Evolutionary conservation across 2,888 invertebrate genomes (phyloP).

Genomic region (Heliconius hortense): DNA sequence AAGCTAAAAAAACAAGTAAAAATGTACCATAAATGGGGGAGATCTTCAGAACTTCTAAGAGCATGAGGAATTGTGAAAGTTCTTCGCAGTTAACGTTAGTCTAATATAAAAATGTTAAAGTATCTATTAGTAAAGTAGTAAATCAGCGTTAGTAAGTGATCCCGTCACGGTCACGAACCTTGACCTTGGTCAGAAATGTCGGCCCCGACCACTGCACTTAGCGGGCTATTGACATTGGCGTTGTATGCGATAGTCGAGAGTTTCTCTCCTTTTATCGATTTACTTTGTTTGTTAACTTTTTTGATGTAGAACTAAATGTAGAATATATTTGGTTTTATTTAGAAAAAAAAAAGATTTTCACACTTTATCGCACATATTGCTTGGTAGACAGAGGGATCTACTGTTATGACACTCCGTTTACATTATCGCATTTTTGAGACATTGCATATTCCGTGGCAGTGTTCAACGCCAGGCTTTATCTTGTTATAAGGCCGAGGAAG

Average conservation of each 20-base stretch:
- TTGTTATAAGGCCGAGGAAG: too few relatives aligned
- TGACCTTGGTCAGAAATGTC: conserved; percentile 35
- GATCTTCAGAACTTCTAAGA: too few relatives aligned
- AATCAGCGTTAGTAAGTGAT: conserved; percentile 8
- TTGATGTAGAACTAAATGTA: neutral
- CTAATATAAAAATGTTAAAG: neutral
- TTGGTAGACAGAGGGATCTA: neutral
- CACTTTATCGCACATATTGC: neutral
- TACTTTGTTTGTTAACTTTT: neutral
- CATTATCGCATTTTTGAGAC: too few relatives aligned
- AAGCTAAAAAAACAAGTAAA: too few relatives aligned
- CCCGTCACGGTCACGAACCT: conserved; percentile 36
- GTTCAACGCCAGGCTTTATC: too few relatives aligned
- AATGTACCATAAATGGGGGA: too few relatives aligned
- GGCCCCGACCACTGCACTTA: conserved; percentile 32
- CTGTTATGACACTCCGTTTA: neutral
- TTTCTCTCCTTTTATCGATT: conserved; percentile 7
- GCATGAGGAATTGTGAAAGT: neutral
- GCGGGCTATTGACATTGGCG: conserved; percentile 33
- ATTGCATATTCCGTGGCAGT: too few relatives aligned
- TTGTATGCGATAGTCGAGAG: neutral
- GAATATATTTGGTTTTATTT: neutral
- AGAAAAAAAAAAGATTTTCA: neutral
- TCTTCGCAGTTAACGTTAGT: neutral
- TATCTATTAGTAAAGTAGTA: neutral